A percentile compares a stretch with the other conserved stretches of the same genome.
phyloP scores from a whole-genome alignment of 2,888 invertebrate species.

The Cactoblastis cactorum region DNA sequence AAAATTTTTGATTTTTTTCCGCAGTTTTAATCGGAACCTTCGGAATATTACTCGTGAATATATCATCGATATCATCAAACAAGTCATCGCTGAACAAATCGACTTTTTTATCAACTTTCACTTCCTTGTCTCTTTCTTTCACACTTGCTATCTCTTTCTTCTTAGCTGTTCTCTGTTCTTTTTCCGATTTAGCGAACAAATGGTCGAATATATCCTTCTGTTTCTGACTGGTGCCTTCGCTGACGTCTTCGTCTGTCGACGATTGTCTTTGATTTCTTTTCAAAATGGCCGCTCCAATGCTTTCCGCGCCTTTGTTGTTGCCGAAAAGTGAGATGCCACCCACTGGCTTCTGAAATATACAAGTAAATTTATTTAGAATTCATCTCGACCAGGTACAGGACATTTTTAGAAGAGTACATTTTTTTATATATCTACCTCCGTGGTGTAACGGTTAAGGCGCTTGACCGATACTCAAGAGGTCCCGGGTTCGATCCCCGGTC shows the following conservation, averaged over 20 bases:
- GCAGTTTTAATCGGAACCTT: constrained; percentile 35
- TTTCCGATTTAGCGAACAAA: constrained; percentile 51
- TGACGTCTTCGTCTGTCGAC: constrained; percentile 48
- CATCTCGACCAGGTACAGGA: no score
- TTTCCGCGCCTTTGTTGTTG: constrained; percentile 54
- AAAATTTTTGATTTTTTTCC: constrained; percentile 37
- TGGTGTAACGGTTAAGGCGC: no score
- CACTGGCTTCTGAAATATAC: constrained; percentile 75
- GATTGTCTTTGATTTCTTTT: constrained; percentile 51
- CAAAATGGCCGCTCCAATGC: constrained; percentile 64
- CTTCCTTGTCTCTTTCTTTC: constrained; percentile 20
- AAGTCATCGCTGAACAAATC: constrained; percentile 63
- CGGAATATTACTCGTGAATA: constrained; percentile 51
- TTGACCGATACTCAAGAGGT: no score
- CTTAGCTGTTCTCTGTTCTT: constrained; percentile 23
- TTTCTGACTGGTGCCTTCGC: constrained; percentile 20
- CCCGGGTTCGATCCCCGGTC: no score
- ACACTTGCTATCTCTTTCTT: constrained; percentile 22
- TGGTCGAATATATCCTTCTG: constrained; percentile 54
- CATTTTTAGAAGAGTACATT: no score
- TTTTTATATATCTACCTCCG: no score
- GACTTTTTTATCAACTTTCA: constrained; percentile 37
- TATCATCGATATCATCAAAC: constrained; percentile 71
- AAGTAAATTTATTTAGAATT: neutral
- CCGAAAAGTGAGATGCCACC: constrained; percentile 81